Evolutionary conservation across 2,888 invertebrate species (phyloP).

Genomic region (Pterobdella sp.): DNA sequence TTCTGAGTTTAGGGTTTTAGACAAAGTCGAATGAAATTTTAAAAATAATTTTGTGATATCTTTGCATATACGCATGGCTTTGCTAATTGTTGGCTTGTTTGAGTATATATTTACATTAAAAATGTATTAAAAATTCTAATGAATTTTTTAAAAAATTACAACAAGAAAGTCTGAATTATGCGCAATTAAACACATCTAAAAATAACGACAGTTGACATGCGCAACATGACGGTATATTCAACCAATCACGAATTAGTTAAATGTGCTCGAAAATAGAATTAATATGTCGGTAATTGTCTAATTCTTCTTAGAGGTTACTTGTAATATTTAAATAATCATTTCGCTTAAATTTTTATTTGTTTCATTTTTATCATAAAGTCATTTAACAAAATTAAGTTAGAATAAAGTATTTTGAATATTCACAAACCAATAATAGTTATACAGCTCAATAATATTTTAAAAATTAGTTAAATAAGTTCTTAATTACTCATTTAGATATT

Average conservation of each 20-base stretch:
- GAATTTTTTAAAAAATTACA: too few species aligned
- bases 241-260: slow-evolving; percentile 1
- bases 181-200: too few species aligned
- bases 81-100: too few species aligned
- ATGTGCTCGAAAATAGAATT: slow-evolving; percentile 2
- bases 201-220: background rate
- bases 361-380: background rate
- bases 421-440: background rate
- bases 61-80: too few species aligned
- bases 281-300: background rate
- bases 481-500: background rate
- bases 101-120: too few species aligned
- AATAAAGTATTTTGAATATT: slow-evolving; percentile 1
- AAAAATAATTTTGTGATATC: too few species aligned
- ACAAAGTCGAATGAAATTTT: too few species aligned
- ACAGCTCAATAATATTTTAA: background rate
- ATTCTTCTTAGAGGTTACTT: background rate
- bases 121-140: too few species aligned
- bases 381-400: background rate
- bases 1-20: too few species aligned
- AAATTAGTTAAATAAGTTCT: background rate
- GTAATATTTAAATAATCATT: background rate
- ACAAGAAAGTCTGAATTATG: too few species aligned
- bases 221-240: slow-evolving; percentile 3
- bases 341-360: background rate